These are phyloP conservation scores for Sarcophaga carnaria DNA, from an alignment of 2,888 invertebrate species.

Conservation along the genomic window DNA sequence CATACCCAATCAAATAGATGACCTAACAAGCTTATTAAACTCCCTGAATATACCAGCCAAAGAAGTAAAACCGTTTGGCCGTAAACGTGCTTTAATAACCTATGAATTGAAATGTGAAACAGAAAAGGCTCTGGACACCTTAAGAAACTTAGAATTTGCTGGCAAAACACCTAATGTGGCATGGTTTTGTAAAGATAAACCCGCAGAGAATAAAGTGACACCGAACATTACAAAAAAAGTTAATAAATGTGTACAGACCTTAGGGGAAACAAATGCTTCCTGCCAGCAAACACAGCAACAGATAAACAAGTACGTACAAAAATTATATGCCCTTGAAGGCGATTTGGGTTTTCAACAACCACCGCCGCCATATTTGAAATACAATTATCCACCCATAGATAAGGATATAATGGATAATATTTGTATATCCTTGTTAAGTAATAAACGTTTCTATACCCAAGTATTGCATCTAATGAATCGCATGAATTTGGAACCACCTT, in stretches of 20 bases:
- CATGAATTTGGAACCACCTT: constrained; percentile 94
- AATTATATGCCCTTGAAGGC: constrained; percentile 84
- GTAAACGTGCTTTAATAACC: constrained; percentile 74
- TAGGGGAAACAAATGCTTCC: constrained; percentile 61
- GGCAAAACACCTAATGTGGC: constrained; percentile 51
- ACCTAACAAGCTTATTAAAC: constrained; percentile 72
- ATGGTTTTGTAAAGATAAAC: constrained; percentile 61
- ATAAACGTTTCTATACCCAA: constrained; percentile 92
- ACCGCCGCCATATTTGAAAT: constrained; percentile 88
- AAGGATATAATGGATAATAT: constrained; percentile 89
- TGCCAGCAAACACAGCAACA: constrained; percentile 72
- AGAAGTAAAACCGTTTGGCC: constrained; percentile 73
- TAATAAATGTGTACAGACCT: constrained; percentile 69
- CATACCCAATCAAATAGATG: constrained; percentile 75
- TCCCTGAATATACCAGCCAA: constrained; percentile 72
- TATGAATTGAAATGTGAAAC: constrained; percentile 71
- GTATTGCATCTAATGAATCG: constrained; percentile 96
- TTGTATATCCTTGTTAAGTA: constrained; percentile 87
- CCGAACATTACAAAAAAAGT: constrained; percentile 57
- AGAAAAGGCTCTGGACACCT: constrained; percentile 71
- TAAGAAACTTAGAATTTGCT: constrained; percentile 65
- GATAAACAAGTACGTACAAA: constrained; percentile 83
- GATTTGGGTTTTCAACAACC: constrained; percentile 88
- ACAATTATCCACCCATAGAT: constrained; percentile 91
- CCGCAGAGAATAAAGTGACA: constrained; percentile 6